Evolutionary conservation across 2,888 invertebrate genomes (phyloP).

Genomic region (Agriopis aurantiaria): DNA sequence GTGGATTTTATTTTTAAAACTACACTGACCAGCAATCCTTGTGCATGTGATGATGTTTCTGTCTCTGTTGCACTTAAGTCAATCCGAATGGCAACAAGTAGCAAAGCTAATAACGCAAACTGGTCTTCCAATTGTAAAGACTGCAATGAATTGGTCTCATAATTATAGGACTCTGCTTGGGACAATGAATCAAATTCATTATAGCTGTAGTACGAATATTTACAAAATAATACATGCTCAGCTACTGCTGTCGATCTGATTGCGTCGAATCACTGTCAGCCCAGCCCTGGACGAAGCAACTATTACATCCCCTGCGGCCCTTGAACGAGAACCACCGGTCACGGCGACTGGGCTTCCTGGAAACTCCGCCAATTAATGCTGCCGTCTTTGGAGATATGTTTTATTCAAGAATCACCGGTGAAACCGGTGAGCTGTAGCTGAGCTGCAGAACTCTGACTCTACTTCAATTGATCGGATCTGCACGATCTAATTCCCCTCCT

Average conservation of each 20-base stretch:
- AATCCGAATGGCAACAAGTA: too few relatives aligned
- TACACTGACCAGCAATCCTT: too few relatives aligned
- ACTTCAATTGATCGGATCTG: too few relatives aligned
- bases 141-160: neutral
- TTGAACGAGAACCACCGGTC: conserved; percentile 10
- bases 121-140: neutral
- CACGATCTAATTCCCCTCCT: too few relatives aligned
- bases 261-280: conserved; percentile 32
- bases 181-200: neutral
- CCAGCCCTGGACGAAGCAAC: conserved; percentile 35
- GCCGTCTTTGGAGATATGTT: conserved; percentile 41
- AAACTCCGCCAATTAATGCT: conserved; percentile 39
- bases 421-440: conserved; percentile 1
- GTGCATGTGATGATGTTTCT: too few relatives aligned
- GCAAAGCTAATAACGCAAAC: too few relatives aligned
- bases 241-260: conserved; percentile 9
- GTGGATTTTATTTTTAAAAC: too few relatives aligned
- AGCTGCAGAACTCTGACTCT: neutral
- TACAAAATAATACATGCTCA: too few relatives aligned
- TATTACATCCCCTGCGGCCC: conserved; percentile 5
- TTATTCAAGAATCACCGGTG: conserved; percentile 39
- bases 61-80: too few relatives aligned
- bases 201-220: too few relatives aligned
- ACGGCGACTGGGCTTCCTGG: conserved; percentile 23
- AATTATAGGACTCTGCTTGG: neutral